These are phyloP conservation scores for Pardosa pseudoannulata DNA, from an alignment of 2,888 invertebrate species.

Conservation along the genomic window DNA sequence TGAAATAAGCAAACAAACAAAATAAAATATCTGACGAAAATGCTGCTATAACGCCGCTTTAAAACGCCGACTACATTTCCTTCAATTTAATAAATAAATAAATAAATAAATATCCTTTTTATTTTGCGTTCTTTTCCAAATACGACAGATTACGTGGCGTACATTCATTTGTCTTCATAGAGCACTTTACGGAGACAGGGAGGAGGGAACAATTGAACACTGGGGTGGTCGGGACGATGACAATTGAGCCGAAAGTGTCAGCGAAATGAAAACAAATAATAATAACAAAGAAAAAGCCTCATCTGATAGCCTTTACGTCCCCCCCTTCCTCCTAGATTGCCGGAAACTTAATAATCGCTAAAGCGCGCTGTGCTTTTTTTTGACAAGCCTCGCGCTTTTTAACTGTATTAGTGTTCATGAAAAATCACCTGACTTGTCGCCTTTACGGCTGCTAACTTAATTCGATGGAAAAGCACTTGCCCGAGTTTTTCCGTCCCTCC, in stretches of 20 bases:
- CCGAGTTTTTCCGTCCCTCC: conserved; percentile 6
- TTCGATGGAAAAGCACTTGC: conserved; percentile 68
- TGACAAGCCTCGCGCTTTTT: conserved; percentile 67
- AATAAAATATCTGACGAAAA: conserved; percentile 17
- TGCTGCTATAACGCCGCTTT: conserved; percentile 63
- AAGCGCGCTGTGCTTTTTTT: conserved; percentile 57
- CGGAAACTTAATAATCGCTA: conserved; percentile 67
- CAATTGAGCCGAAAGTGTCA: conserved; percentile 58
- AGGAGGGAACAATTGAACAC: conserved; percentile 16
- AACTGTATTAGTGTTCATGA: conserved; percentile 65
- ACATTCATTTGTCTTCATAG: conserved; percentile 61
- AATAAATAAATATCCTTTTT: conserved; percentile 11
- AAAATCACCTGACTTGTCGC: conserved; percentile 67
- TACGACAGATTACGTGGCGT: conserved; percentile 55
- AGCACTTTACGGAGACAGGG: conserved; percentile 28
- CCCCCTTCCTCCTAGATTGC: conserved; percentile 14
- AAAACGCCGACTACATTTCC: conserved; percentile 60
- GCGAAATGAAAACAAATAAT: conserved; percentile 64
- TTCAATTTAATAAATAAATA: conserved; percentile 61
- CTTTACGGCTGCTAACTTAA: conserved; percentile 67
- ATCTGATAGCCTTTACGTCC: conserved; percentile 24
- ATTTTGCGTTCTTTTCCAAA: conserved; percentile 7
- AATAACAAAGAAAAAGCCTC: conserved; percentile 56
- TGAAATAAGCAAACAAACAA: neutral
- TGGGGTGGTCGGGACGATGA: conserved; percentile 34